phyloP scores from a whole-genome alignment of 2,113 vertebrate species.

The Apaloderma vittatum region DNA sequence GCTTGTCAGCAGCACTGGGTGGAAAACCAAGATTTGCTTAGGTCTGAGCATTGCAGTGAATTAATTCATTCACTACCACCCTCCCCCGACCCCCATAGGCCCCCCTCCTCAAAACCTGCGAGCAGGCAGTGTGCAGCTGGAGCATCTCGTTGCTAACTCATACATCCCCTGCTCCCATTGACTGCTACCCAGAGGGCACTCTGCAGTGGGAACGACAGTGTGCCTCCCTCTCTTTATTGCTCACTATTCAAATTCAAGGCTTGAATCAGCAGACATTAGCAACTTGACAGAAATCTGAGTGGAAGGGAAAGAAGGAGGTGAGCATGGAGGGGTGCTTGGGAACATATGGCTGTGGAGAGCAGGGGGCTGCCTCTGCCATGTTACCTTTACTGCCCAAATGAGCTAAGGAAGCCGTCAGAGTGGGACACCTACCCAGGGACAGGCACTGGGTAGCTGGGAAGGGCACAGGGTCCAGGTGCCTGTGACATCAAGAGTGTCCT shows the following conservation, averaged over 20 bases:
- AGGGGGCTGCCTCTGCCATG: constrained; percentile 46
- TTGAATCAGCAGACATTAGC: constrained; percentile 84
- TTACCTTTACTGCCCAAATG: constrained; percentile 51
- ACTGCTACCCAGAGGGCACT: constrained; percentile 73
- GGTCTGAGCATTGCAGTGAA: constrained; percentile 74
- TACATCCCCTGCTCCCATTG: constrained; percentile 69
- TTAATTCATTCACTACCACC: constrained; percentile 57
- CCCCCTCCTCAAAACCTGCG: constrained; percentile 23
- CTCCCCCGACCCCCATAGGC: rapidly evolving
- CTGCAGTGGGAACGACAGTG: constrained; percentile 63
- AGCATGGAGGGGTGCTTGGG: background rate
- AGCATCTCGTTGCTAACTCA: constrained; percentile 76
- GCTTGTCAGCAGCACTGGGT: background rate
- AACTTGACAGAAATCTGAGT: constrained; percentile 75
- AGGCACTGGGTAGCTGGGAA: background rate
- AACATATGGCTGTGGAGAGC: constrained; percentile 66
- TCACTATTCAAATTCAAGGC: constrained; percentile 79
- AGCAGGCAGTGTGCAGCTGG: constrained; percentile 77
- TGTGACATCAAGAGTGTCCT: rapidly evolving
- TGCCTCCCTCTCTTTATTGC: constrained; percentile 17
- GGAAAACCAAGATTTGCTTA: background rate
- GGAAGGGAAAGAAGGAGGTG: background rate
- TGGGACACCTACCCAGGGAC: background rate
- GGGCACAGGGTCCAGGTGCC: rapidly evolving
- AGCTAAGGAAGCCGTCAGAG: rapidly evolving